Evolutionary conservation across 1,140 invertebrate genomes (phyloP), one percentile per base, ranked within the genome.

Genomic region (Aphelenchoides besseyi): DNA sequence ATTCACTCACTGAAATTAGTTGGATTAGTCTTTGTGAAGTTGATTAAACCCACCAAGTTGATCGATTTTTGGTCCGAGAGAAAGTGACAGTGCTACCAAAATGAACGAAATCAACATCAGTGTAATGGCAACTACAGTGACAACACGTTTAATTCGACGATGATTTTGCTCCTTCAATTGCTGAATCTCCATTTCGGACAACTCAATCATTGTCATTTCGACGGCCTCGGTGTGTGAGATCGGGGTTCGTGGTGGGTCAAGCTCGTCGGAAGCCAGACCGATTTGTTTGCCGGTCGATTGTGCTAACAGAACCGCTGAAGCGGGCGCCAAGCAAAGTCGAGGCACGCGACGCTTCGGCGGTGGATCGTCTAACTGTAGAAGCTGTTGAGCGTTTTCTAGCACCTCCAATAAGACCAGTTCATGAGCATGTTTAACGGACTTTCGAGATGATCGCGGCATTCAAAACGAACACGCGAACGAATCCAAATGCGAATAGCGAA

Each of bases 121-220:
- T 0, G 71, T 69, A 33, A 76, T 73, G 12, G 74, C 74, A 23
- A 76, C 74, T 30, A 69, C 36, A 12, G 74, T 77, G 3, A 76
- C 75, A 41, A 76, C 73, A 30, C 75, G 48, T 68, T 78, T 78
- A 23, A 78, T 76, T 16, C 78, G 75, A n/a, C 74, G 70, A 53
- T 80, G 78, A 53, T 78, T 78, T 53, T 78, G 77, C 26, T 78
- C 76, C 68, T 78, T 78, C 12, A 78, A 57, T 55, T 78, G 78
- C 30, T 76, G 75, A n/a, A 78, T 71, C 54, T 78, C 76, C 1
- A 68, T 35, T 33, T 78, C 76, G 5, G 78, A 66, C 30, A 77
- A 55, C 52, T 76, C 78, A 28, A 63, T 67, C 75, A 79, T 76
- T 41, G 66, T 78, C 68, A 78, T 74, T 16, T 66, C 59, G 41